Base-by-base conservation (phyloP, 2,113 vertebrate species). In the Anthoscopus minutus region DNA sequence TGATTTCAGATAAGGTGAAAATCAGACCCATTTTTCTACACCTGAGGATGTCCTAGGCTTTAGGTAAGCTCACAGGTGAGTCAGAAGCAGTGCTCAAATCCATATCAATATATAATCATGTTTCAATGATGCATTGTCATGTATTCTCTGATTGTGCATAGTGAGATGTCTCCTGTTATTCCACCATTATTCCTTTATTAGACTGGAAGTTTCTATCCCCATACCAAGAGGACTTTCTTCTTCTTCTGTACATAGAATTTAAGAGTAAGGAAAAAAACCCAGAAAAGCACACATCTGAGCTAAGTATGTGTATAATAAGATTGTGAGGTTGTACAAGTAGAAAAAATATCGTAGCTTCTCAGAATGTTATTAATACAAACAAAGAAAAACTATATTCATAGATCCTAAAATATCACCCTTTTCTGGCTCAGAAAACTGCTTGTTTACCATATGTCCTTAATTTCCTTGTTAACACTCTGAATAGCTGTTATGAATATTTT, bases 231-330 rank as follows among this genome's bases (percentile, higher is more conserved):
- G 4, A 28, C 1, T 15, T 40, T 15, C 15, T 66, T 54, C 40
- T 61, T 45, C 10, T 71, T 70, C 22, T 58, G 10, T 58, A 35
- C 5, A 24, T 2, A 42, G 8, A 54, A 33, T 6, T 56, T 82
- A 42, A 11, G 21, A 57, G 9, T 21, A 10, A 6, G 12, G 10
- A 51, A 15, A 54, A 53, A 11, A 56, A 30, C n/a, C n/a, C 16
- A 19, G 1, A 25, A 7, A n/a, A 5, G 1, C 5, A 6, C 0
- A 3, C 3, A 23, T 56, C 14, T 70, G 30, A 57, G 25, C 2
- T 37, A 73, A 53, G 25, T 28, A 18, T 44, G 2, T 22, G 1
- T 45, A 10, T 45, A 66, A 50, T 6, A 42, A 9, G 18, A 50
- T 31, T 42, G 11, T 45, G 42, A 86, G 24, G 4, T 17, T 85